phyloP scores from a whole-genome alignment of 2,888 invertebrate genomes.

The Adelognathus sp. region DNA sequence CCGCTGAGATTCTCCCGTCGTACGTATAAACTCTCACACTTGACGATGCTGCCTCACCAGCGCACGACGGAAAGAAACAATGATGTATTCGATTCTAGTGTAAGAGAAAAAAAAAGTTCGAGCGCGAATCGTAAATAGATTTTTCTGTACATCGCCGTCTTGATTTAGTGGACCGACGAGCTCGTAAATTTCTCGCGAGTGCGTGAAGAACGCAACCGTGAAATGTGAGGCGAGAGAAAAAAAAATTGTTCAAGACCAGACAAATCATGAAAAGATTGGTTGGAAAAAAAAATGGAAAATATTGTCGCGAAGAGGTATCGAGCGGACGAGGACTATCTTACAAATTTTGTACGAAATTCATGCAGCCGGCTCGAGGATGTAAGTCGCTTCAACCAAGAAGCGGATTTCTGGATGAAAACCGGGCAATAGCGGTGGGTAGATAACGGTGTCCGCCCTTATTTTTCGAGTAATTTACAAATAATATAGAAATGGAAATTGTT shows the following conservation, averaged over 20 bases:
- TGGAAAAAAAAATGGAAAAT: neutral
- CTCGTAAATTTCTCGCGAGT: neutral
- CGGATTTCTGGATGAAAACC: too few species aligned
- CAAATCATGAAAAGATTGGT: neutral
- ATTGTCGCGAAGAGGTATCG: neutral
- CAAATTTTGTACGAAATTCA: neutral
- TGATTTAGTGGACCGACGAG: neutral
- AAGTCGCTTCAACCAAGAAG: too few species aligned
- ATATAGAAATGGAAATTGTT: too few species aligned
- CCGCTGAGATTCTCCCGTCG: slow-evolving; percentile 55
- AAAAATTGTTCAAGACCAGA: neutral
- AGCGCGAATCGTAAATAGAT: slow-evolving; percentile 66
- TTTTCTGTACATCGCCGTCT: slow-evolving; percentile 24
- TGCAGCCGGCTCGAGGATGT: too few species aligned
- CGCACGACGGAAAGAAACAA: slow-evolving; percentile 44
- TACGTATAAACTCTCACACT: slow-evolving; percentile 30
- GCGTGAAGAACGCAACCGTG: neutral
- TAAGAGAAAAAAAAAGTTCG: slow-evolving; percentile 24
- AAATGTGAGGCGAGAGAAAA: neutral
- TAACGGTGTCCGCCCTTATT: too few species aligned
- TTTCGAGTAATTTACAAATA: too few species aligned
- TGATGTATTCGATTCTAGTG: slow-evolving; percentile 61
- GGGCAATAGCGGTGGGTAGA: too few species aligned
- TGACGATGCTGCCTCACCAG: neutral
- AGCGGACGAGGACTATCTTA: neutral